Conservation (phyloP, 2,888 invertebrate genomes). For the Volucella zonaria region DNA sequence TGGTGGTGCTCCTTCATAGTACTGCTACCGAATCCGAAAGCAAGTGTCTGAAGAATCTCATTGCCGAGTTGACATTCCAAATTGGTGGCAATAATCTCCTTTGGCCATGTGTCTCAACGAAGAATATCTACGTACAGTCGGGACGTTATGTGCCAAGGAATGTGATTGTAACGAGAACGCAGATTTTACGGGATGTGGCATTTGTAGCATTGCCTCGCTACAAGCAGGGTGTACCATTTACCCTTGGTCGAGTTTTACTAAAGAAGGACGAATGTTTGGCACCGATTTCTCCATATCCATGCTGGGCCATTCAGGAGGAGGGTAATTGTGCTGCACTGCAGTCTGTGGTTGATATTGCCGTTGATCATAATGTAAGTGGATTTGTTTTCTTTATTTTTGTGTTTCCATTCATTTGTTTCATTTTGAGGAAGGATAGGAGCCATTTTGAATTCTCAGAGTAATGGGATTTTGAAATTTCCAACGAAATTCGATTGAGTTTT, state of each 20-base stretch:
- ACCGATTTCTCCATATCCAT: constrained; percentile 85
- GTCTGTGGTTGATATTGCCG: constrained; percentile 87
- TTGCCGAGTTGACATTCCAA: constrained; percentile 80
- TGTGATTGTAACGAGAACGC: constrained; percentile 86
- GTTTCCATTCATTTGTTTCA: constrained; percentile 36
- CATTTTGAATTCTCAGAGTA: not conserved
- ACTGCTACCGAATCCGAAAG: constrained; percentile 17
- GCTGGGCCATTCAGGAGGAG: constrained; percentile 86
- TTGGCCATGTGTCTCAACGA: constrained; percentile 85
- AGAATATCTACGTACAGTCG: constrained; percentile 84
- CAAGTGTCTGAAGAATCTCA: constrained; percentile 45
- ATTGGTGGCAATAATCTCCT: constrained; percentile 82
- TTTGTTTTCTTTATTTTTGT: constrained; percentile 21
- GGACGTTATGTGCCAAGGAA: constrained; percentile 85
- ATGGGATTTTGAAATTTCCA: not conserved
- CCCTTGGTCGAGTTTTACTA: constrained; percentile 84
- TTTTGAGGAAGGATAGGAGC: not conserved
- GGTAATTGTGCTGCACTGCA: constrained; percentile 87
- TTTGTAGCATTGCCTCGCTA: constrained; percentile 85
- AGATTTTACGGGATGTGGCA: constrained; percentile 84
- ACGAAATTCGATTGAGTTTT: too few relatives aligned
- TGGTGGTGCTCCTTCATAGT: constrained; percentile 44
- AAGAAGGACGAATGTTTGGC: constrained; percentile 83
- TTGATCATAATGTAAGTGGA: constrained; percentile 84
- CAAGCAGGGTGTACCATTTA: constrained; percentile 85